A percentile compares a stretch with the other conserved stretches of the same genome.
Conservation (phyloP, 2,797 vertebrate species). For the Mycteria americana region DNA sequence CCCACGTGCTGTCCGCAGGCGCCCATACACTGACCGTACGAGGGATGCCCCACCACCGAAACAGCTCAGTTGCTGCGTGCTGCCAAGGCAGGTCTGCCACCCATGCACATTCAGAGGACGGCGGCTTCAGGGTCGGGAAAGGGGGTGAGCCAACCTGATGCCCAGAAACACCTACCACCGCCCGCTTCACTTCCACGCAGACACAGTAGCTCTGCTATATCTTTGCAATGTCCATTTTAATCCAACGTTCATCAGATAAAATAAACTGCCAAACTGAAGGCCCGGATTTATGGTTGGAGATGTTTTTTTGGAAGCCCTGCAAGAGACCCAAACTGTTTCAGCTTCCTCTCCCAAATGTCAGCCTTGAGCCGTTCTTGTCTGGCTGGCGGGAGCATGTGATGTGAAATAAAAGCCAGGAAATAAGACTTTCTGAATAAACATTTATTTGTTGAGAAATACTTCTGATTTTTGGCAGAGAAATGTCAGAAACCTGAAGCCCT, state of each 20-base stretch:
- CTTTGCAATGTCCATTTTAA: neutral
- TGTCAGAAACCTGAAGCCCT: constrained; percentile 60
- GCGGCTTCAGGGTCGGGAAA: accelerated
- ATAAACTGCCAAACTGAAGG: neutral
- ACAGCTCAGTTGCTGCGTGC: neutral
- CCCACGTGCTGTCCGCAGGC: accelerated
- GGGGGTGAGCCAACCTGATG: accelerated
- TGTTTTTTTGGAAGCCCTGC: neutral
- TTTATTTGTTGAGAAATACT: constrained; percentile 64
- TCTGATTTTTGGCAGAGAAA: constrained; percentile 59
- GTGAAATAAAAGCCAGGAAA: constrained; percentile 52
- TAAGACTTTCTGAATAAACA: constrained; percentile 62
- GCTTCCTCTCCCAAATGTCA: constrained; percentile 5
- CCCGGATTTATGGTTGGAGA: neutral
- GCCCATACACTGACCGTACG: accelerated
- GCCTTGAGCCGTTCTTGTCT: neutral
- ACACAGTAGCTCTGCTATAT: neutral
- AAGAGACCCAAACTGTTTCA: neutral
- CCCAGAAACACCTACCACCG: accelerated
- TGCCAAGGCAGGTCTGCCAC: neutral
- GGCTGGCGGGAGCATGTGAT: neutral
- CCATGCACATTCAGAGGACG: neutral
- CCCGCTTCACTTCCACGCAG: neutral
- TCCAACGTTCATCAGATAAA: neutral
- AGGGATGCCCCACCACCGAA: neutral